Conservation (phyloP, 2,888 invertebrate genomes). For the Cheilosia vulpina region DNA sequence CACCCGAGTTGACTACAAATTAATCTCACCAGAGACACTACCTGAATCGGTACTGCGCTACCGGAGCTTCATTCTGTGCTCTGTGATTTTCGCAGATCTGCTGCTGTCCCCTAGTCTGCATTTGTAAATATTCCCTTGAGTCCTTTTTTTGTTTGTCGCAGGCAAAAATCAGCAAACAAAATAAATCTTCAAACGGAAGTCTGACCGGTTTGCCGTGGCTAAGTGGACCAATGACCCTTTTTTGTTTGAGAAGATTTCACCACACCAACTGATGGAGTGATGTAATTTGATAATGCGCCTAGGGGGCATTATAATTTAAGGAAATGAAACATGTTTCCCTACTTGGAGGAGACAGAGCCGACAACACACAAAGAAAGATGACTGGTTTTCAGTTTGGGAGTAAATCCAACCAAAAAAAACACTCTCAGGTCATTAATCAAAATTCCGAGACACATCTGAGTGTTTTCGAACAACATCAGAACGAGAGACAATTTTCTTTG, state of each 20-base stretch:
- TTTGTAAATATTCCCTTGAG: conserved; percentile 35
- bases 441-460: conserved; percentile 46
- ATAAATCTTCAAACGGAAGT: conserved; percentile 61
- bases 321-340: conserved; percentile 39
- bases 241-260: conserved; percentile 44
- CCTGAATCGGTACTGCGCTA: not conserved
- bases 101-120: conserved; percentile 37
- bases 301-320: conserved; percentile 35
- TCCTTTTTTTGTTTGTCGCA: conserved; percentile 42
- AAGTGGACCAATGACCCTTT: conserved; percentile 63
- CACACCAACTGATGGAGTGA: conserved; percentile 20
- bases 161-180: conserved; percentile 17
- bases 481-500: conserved; percentile 45
- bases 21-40: not conserved
- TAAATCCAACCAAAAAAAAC: conserved; percentile 8
- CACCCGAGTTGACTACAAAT: conserved; percentile 16
- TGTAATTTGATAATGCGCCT: conserved; percentile 42
- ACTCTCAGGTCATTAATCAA: conserved; percentile 61
- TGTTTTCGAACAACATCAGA: conserved; percentile 56
- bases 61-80: conserved; percentile 1
- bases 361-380: not conserved
- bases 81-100: conserved; percentile 36
- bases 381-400: conserved; percentile 18
- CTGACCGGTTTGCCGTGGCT: conserved; percentile 33
- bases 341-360: too few relatives aligned